Conservation (phyloP, 2,797 vertebrate species). For the Knipowitschia caucasica region DNA sequence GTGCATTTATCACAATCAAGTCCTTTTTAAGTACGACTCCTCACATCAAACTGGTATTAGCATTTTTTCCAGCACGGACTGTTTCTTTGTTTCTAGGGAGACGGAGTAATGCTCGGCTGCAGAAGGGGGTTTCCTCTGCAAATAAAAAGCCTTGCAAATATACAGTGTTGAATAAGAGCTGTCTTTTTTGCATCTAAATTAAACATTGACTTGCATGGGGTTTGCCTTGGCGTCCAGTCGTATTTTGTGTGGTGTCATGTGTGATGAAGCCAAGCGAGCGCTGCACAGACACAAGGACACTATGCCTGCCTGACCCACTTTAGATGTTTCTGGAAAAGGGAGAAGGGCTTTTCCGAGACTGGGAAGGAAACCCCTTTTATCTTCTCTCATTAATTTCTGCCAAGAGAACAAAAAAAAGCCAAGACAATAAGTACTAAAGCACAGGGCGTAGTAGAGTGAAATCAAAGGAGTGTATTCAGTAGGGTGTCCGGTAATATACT, state of each 20-base stretch:
- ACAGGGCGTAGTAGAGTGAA: not conserved
- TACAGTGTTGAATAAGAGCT: conserved; percentile 30
- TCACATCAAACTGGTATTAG: conserved; percentile 11
- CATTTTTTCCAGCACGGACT: conserved; percentile 25
- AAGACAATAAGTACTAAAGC: not conserved
- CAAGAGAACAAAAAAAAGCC: conserved; percentile 5
- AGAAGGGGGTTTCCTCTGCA: conserved; percentile 49
- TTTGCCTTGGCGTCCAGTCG: not conserved
- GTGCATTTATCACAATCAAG: conserved; percentile 18
- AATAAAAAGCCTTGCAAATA: conserved; percentile 26
- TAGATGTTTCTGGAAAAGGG: conserved; percentile 67
- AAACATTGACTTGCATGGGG: conserved; percentile 22
- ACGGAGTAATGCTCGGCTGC: conserved; percentile 40
- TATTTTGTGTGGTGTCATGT: conserved; percentile 38
- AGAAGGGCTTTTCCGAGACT: conserved; percentile 73
- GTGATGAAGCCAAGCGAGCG: conserved; percentile 28
- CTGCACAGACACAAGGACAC: conserved; percentile 21
- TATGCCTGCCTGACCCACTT: conserved; percentile 75
- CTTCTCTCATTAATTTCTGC: conserved; percentile 43
- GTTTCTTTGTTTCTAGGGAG: conserved; percentile 57
- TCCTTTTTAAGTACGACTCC: conserved; percentile 17
- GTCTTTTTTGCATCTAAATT: conserved; percentile 33
- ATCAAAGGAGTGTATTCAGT: not conserved
- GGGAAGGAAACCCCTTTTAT: conserved; percentile 36
- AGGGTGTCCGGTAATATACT: too few relatives aligned